A percentile compares a stretch with the other conserved stretches of the same genome.
Evolutionary conservation across 2,797 vertebrate species (phyloP).

Genomic region (Eurystomus glaucurus): DNA sequence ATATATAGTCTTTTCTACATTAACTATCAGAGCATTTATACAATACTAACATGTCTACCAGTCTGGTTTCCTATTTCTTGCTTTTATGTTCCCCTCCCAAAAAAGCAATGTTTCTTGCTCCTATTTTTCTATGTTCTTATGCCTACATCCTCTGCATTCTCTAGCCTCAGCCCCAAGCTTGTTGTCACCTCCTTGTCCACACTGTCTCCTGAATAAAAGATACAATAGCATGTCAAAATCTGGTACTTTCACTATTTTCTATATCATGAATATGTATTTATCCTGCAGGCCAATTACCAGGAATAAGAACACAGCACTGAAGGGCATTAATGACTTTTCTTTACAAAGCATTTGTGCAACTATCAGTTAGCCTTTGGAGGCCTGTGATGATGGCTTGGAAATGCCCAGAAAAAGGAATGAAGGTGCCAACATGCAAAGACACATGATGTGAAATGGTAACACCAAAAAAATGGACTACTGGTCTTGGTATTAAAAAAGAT

Average conservation of each 20-base stretch:
- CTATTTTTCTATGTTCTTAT: background rate
- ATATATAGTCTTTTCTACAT: background rate
- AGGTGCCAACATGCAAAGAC: background rate
- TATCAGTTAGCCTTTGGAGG: background rate
- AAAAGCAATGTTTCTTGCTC: background rate
- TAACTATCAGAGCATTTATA: background rate
- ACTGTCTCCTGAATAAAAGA: background rate
- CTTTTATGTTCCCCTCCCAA: accelerated
- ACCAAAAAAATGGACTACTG: background rate
- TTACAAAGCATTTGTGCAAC: background rate
- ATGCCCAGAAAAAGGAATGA: background rate
- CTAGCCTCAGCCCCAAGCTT: background rate
- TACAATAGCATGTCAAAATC: background rate
- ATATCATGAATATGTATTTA: background rate
- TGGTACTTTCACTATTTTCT: background rate
- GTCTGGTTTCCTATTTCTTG: background rate
- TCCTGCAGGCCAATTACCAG: background rate
- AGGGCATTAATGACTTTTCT: background rate
- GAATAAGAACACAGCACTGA: background rate
- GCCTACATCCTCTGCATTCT: background rate
- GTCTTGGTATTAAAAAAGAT: background rate
- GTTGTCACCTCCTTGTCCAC: background rate
- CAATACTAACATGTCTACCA: background rate
- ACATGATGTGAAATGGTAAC: background rate
- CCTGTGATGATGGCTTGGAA: background rate